phyloP scores from a whole-genome alignment of 2,113 vertebrate genomes.

The Cariama cristata region DNA sequence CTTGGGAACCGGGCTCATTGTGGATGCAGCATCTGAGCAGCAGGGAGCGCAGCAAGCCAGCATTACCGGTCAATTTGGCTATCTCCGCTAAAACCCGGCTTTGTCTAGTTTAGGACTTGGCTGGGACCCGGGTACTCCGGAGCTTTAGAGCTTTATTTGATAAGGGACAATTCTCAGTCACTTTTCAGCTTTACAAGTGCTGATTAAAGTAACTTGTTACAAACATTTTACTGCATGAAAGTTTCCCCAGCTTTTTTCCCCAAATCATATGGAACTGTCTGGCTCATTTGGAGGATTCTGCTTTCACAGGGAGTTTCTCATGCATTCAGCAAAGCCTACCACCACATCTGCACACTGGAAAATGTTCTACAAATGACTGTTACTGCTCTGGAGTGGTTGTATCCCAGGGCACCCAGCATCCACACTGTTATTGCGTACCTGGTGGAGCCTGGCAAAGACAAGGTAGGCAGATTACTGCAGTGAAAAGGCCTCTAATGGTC shows the following conservation, averaged over 20 bases:
- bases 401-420: conserved; percentile 36
- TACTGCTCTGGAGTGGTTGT: conserved; percentile 75
- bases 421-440: conserved; percentile 47
- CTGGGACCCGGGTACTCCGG: background rate
- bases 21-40: background rate
- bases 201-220: background rate
- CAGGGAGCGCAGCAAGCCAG: conserved; percentile 53
- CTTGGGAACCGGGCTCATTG: background rate
- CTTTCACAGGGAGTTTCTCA: conserved; percentile 74
- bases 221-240: background rate
- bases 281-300: conserved; percentile 16
- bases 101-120: background rate
- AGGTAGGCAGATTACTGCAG: conserved; percentile 57
- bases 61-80: background rate
- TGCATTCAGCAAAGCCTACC: conserved; percentile 78
- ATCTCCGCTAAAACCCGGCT: background rate
- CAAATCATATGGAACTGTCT: background rate
- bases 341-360: conserved; percentile 62
- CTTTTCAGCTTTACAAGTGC: background rate
- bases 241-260: background rate
- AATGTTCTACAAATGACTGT: conserved; percentile 68
- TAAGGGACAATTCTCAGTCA: background rate
- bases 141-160: background rate
- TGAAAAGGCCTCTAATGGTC: background rate
- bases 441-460: conserved; percentile 52